Conservation (phyloP, 1,140 invertebrate species). For the Apis dorsata region DNA sequence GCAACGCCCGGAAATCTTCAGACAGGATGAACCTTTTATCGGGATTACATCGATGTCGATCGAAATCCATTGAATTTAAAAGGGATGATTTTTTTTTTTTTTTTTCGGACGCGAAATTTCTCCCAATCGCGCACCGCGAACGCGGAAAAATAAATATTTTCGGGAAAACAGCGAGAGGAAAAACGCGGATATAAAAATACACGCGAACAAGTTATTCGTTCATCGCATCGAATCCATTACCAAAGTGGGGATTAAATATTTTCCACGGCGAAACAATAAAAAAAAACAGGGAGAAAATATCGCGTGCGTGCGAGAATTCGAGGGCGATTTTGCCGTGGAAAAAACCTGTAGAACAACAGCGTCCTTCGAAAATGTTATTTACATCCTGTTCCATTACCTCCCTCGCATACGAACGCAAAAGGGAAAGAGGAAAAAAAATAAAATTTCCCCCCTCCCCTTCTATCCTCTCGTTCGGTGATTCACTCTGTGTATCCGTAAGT, state of each 20-base stretch:
- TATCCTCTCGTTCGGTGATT: not conserved
- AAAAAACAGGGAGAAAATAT: not conserved
- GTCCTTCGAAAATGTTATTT: not conserved
- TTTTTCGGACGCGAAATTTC: not conserved
- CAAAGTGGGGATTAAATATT: conserved; percentile 29
- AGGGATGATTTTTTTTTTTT: not conserved
- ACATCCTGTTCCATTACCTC: not conserved
- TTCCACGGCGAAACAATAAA: not conserved
- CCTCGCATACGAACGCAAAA: not conserved
- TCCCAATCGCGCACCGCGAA: not conserved
- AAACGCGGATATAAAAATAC: not conserved
- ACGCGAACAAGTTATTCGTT: conserved; percentile 24
- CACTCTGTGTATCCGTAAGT: too few relatives aligned
- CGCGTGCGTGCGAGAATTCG: too few relatives aligned
- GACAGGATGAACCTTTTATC: not conserved
- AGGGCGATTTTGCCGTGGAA: not conserved
- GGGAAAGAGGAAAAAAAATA: not conserved
- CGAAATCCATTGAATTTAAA: not conserved
- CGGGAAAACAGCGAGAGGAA: not conserved
- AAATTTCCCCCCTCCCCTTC: too few relatives aligned
- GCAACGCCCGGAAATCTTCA: not conserved
- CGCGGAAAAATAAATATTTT: not conserved
- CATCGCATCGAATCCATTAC: not conserved
- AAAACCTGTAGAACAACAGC: not conserved
- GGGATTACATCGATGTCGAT: not conserved